Conservation (phyloP, 92 coral and sea anemone species). For the Phenganax stokvisi region DNA sequence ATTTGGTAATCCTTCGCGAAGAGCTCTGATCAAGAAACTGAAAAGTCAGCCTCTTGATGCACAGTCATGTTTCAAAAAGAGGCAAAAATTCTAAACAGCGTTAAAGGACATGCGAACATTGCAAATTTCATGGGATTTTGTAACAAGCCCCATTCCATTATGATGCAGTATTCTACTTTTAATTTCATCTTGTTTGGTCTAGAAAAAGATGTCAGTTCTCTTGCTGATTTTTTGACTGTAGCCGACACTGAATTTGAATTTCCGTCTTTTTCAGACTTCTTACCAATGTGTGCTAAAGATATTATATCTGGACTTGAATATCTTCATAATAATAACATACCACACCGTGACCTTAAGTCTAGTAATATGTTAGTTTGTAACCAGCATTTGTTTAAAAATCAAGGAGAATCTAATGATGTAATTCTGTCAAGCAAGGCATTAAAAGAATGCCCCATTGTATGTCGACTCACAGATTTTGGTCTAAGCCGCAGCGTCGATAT, state of each 20-base stretch:
- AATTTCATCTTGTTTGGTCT: not conserved
- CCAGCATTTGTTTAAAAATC: constrained; percentile 14
- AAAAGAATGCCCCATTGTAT: constrained; percentile 45
- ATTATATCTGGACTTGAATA: constrained; percentile 24
- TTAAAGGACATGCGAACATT: not conserved
- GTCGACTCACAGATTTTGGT: constrained; percentile 44
- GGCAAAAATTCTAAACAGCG: not conserved
- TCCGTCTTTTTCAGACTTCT: not conserved
- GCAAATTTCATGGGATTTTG: not conserved
- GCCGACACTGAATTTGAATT: not conserved
- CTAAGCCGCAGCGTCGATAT: constrained; percentile 36
- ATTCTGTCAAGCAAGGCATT: constrained; percentile 21
- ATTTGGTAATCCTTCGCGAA: too few relatives aligned
- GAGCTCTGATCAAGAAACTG: too few relatives aligned
- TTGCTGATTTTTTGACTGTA: not conserved
- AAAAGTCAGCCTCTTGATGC: too few relatives aligned
- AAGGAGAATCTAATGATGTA: not conserved
- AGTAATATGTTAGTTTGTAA: constrained; percentile 44
- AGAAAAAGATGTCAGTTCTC: constrained; percentile 1
- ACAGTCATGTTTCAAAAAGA: not conserved
- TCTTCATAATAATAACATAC: constrained; percentile 28
- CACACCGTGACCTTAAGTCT: constrained; percentile 42
- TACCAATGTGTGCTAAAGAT: constrained; percentile 1
- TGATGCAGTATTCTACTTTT: not conserved
- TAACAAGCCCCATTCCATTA: not conserved